Evolutionary conservation across 1,140 invertebrate species (phyloP).

Genomic region (Drosophila obscura): DNA sequence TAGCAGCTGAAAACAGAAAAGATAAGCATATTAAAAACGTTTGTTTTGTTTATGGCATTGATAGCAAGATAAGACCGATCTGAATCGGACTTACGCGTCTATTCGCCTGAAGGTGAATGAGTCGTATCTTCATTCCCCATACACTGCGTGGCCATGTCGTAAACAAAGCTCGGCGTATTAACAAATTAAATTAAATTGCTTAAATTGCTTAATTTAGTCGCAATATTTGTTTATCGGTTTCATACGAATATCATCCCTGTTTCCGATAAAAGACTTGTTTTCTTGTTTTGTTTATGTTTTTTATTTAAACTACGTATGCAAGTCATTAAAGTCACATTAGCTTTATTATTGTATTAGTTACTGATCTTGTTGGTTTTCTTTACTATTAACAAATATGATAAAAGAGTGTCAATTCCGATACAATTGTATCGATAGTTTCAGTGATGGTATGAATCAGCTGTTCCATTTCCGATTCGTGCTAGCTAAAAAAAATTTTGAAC

Average conservation of each 20-base stretch:
- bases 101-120: slow-evolving; percentile 17
- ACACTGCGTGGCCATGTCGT: slow-evolving; percentile 30
- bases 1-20: slow-evolving; percentile 19
- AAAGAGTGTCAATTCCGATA: too few species aligned
- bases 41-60: slow-evolving; percentile 34
- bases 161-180: slow-evolving; percentile 34
- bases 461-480: neutral
- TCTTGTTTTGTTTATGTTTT: too few species aligned
- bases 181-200: slow-evolving; percentile 65
- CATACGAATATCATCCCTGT: too few species aligned
- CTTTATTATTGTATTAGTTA: too few species aligned
- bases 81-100: slow-evolving; percentile 18
- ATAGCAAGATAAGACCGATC: slow-evolving; percentile 7
- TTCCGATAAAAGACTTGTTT: too few species aligned
- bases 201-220: slow-evolving; percentile 18
- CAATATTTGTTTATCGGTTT: too few species aligned
- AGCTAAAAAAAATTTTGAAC: slow-evolving; percentile 1
- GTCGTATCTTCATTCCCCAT: slow-evolving; percentile 13
- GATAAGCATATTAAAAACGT: slow-evolving; percentile 29
- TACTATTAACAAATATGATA: too few species aligned
- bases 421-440: slow-evolving; percentile 17
- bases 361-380: too few species aligned
- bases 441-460: slow-evolving; percentile 11
- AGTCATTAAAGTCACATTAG: too few species aligned
- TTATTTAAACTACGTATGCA: too few species aligned